These are phyloP conservation scores for Tipula vernalis DNA, from an alignment of 2,888 invertebrate genomes.

Conservation along the genomic window DNA sequence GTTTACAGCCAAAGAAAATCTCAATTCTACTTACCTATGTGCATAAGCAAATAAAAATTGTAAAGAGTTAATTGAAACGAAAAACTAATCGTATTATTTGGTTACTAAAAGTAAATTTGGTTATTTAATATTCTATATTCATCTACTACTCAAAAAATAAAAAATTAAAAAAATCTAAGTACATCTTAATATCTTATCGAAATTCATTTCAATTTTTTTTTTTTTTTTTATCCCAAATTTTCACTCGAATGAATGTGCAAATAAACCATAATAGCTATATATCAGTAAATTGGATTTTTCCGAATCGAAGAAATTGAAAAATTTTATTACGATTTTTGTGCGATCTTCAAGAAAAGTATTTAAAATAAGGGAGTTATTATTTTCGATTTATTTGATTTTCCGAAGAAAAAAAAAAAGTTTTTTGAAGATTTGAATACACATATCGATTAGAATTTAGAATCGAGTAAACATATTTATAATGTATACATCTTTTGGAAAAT, in stretches of 20 bases:
- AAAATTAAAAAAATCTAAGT: neutral
- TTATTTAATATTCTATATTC: no score
- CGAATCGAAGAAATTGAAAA: neutral
- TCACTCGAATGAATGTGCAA: neutral
- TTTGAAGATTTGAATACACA: neutral
- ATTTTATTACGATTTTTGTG: neutral
- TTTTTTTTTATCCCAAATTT: neutral
- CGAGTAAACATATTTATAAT: neutral
- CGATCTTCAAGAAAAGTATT: neutral
- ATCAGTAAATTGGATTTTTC: neutral
- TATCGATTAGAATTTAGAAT: neutral
- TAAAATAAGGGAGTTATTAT: neutral
- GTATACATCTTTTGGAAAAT: neutral
- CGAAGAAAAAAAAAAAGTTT: neutral
- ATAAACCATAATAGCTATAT: neutral
- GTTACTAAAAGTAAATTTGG: no score
- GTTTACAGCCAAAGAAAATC: no score
- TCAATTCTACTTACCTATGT: no score
- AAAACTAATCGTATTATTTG: no score
- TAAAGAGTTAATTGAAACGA: no score
- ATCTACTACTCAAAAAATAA: neutral
- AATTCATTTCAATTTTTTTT: neutral
- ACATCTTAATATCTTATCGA: neutral
- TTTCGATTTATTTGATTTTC: neutral
- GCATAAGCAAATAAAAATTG: no score